A percentile compares a stretch with the other conserved stretches of the same genome.
phyloP scores from a whole-genome alignment of 2,888 invertebrate species.

The Periphyllus acericola region DNA sequence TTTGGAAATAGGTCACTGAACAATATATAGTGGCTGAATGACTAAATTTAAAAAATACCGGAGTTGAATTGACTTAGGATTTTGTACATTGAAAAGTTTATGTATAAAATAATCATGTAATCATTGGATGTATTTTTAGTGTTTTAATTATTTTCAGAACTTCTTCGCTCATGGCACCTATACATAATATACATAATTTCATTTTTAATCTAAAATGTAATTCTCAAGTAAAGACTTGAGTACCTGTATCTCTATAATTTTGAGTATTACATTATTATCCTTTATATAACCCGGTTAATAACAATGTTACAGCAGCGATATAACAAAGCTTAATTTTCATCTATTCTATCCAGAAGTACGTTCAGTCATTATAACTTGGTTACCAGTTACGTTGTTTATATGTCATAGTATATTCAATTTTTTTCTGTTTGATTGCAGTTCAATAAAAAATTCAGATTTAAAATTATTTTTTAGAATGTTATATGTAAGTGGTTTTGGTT shows the following conservation, averaged over 20 bases:
- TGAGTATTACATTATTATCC: constrained; percentile 23
- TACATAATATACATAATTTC: neutral
- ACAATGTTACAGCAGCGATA: neutral
- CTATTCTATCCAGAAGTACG: neutral
- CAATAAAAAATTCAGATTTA: neutral
- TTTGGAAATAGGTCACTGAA: constrained; percentile 46
- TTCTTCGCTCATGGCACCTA: neutral
- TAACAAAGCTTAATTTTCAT: constrained; percentile 28
- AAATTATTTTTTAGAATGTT: neutral
- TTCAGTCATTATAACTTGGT: neutral
- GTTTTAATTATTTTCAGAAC: neutral
- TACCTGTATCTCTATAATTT: neutral
- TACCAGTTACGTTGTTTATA: neutral
- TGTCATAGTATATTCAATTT: neutral
- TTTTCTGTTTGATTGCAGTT: neutral
- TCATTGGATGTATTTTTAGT: neutral
- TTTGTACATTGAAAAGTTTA: neutral
- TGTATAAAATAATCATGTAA: neutral
- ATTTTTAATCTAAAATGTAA: constrained; percentile 35
- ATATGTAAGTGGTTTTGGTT: neutral
- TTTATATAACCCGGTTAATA: too few species aligned
- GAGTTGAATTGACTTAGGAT: neutral
- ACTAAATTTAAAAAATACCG: neutral
- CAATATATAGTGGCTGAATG: constrained; percentile 20
- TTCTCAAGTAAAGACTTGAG: too few species aligned